phyloP scores from a whole-genome alignment of 2,888 invertebrate genomes.

The Mythimna pallens region DNA sequence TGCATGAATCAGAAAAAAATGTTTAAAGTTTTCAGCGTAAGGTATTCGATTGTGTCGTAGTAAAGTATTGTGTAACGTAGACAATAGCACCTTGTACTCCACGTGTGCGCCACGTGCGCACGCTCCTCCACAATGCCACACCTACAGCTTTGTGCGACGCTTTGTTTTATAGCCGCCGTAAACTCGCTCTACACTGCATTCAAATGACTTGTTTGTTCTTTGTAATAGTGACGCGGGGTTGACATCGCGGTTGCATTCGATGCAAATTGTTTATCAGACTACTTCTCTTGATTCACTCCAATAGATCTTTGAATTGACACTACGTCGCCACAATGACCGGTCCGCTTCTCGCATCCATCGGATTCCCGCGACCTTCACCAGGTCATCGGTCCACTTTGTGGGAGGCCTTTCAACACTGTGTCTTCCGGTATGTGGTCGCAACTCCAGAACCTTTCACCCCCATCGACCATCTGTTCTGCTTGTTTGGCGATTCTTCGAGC shows the following conservation, averaged over 20 bases:
- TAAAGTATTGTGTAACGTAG: conserved; percentile 62
- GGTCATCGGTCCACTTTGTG: no score
- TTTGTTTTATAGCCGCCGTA: conserved; percentile 54
- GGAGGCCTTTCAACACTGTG: no score
- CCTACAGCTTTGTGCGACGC: conserved; percentile 64
- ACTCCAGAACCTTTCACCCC: no score
- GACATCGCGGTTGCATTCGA: background rate
- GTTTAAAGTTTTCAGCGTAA: conserved; percentile 1
- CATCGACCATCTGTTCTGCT: no score
- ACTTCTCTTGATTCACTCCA: background rate
- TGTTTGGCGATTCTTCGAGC: no score
- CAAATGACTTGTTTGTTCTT: conserved; percentile 29
- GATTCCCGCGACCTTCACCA: no score
- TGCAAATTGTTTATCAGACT: background rate
- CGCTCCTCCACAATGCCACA: conserved; percentile 59
- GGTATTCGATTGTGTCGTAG: conserved; percentile 38
- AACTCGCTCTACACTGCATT: conserved; percentile 27
- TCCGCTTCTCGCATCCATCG: no score
- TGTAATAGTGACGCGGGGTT: conserved; percentile 4
- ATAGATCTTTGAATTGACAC: no score
- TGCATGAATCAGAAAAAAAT: conserved; percentile 14
- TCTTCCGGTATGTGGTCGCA: no score
- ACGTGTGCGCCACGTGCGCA: conserved; percentile 81
- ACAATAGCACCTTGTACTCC: conserved; percentile 78
- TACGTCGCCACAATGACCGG: no score